phyloP scores from a whole-genome alignment of 2,888 invertebrate species.

The Pachycephus smyrnensis region DNA sequence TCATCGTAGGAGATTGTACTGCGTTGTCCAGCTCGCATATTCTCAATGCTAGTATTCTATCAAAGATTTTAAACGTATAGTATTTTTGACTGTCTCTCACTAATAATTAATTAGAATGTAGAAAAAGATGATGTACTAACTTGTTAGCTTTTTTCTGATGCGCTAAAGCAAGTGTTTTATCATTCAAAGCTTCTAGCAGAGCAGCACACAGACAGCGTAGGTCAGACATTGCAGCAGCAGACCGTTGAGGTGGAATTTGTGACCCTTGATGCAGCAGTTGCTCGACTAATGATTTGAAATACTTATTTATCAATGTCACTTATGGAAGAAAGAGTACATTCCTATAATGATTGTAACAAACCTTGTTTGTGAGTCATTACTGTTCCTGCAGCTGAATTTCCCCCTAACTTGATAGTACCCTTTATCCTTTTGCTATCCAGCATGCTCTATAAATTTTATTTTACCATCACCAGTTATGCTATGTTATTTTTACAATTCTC shows the following conservation, averaged over 20 bases:
- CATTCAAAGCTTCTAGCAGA: conserved; percentile 85
- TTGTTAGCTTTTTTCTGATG: conserved; percentile 88
- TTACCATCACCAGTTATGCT: not conserved
- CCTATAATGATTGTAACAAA: conserved; percentile 49
- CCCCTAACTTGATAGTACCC: conserved; percentile 77
- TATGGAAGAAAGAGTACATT: no score
- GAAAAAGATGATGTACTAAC: conserved; percentile 31
- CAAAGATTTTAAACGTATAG: conserved; percentile 10
- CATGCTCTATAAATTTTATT: conserved; percentile 70
- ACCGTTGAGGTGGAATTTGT: conserved; percentile 70
- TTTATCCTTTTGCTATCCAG: conserved; percentile 80
- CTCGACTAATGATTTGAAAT: conserved; percentile 68
- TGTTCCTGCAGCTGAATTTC: conserved; percentile 74
- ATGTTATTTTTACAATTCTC: not conserved
- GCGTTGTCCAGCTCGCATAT: conserved; percentile 86
- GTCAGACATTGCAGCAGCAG: conserved; percentile 79
- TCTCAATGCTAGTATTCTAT: conserved; percentile 82
- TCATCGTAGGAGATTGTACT: conserved; percentile 77
- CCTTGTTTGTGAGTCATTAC: conserved; percentile 88
- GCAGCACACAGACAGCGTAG: conserved; percentile 83
- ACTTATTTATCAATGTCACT: no score
- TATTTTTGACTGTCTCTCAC: not conserved
- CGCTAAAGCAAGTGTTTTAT: conserved; percentile 84
- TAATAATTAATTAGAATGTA: no score
- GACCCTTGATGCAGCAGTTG: conserved; percentile 78